Percentiles rank a stretch among this genome's conserved stretches.
phyloP scores from a whole-genome alignment of 2,888 invertebrate genomes.

The Tridacna gigas region DNA sequence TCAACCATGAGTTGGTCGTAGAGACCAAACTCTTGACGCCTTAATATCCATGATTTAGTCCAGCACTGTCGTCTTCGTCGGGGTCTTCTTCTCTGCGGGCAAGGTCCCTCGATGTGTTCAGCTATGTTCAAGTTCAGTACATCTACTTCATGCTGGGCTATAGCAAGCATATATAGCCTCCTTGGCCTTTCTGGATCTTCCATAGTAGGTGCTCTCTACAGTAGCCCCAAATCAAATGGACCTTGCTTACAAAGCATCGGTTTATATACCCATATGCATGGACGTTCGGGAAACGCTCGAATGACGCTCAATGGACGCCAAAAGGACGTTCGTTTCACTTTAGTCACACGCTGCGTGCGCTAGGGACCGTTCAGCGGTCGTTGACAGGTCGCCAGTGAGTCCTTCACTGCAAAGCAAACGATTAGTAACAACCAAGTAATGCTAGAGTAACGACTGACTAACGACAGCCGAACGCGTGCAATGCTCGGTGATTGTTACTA shows the following conservation, averaged over 20 bases:
- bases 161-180: conserved; percentile 43
- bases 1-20: conserved; percentile 40
- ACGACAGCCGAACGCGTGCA: too few species aligned
- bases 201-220: conserved; percentile 33
- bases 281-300: conserved; percentile 35
- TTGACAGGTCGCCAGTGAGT: too few species aligned
- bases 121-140: conserved; percentile 42
- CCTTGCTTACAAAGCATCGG: conserved; percentile 39
- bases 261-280: conserved; percentile 40
- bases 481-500: too few species aligned
- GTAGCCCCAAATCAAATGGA: conserved; percentile 31
- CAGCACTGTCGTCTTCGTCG: conserved; percentile 39
- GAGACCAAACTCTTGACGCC: conserved; percentile 46
- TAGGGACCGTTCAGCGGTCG: too few species aligned
- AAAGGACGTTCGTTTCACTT: conserved; percentile 37
- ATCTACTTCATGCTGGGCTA: conserved; percentile 41
- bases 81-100: conserved; percentile 35
- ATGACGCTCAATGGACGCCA: conserved; percentile 33
- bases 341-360: too few species aligned
- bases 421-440: too few species aligned
- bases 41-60: conserved; percentile 40
- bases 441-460: too few species aligned
- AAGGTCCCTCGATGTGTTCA: conserved; percentile 40
- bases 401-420: too few species aligned
- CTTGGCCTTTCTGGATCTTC: conserved; percentile 39